These are phyloP conservation scores for Cryptophagus acutangulus DNA, from an alignment of 2,888 invertebrate genomes.

Conservation along the genomic window DNA sequence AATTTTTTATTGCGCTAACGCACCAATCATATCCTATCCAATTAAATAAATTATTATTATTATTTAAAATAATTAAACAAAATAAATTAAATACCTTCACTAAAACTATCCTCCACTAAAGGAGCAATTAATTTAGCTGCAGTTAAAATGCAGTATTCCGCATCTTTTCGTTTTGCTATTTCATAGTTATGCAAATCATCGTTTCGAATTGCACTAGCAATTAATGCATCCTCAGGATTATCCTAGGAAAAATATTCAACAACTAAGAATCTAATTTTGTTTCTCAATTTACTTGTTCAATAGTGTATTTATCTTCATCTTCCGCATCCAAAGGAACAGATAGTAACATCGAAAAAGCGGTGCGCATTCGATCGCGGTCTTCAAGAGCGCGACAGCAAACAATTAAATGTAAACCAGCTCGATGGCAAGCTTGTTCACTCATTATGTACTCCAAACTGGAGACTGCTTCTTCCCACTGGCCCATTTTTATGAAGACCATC, in stretches of 20 bases:
- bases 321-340: slow-evolving; percentile 81
- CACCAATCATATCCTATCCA: slow-evolving; percentile 76
- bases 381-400: slow-evolving; percentile 84
- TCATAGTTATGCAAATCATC: slow-evolving; percentile 73
- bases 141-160: slow-evolving; percentile 77
- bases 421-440: slow-evolving; percentile 82
- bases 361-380: slow-evolving; percentile 89
- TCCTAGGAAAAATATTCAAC: slow-evolving; percentile 39
- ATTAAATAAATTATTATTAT: slow-evolving; percentile 18
- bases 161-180: slow-evolving; percentile 63
- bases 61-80: not conserved
- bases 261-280: too few species aligned
- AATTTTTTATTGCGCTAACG: slow-evolving; percentile 86
- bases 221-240: slow-evolving; percentile 44
- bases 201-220: slow-evolving; percentile 65
- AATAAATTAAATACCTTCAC: slow-evolving; percentile 53
- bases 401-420: slow-evolving; percentile 79
- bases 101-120: slow-evolving; percentile 67
- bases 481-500: slow-evolving; percentile 90
- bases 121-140: slow-evolving; percentile 87
- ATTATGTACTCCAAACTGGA: slow-evolving; percentile 97
- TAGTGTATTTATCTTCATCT: slow-evolving; percentile 69
- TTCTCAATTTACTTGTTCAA: slow-evolving; percentile 44
- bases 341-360: slow-evolving; percentile 83
- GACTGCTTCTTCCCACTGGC: slow-evolving; percentile 93